A percentile compares a stretch with the other conserved stretches of the same genome.
Evolutionary conservation across 2,888 invertebrate genomes (phyloP).

Genomic region (Camponotus fellah): DNA sequence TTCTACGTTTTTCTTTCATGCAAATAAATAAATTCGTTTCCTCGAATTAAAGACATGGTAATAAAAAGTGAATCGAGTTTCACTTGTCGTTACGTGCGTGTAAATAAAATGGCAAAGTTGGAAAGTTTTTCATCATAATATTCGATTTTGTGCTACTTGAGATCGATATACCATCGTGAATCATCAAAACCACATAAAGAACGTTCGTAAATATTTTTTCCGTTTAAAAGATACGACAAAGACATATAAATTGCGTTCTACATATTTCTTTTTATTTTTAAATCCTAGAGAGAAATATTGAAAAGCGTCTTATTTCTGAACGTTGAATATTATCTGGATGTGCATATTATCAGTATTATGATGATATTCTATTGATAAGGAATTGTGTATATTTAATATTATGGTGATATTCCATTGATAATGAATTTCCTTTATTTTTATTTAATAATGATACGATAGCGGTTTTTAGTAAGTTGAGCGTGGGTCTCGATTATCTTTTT

Average conservation of each 20-base stretch:
- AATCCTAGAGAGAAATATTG: not conserved
- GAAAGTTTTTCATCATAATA: not conserved
- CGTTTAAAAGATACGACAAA: not conserved
- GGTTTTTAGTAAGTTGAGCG: not conserved
- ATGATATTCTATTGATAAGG: not conserved
- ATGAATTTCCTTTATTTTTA: constrained; percentile 5
- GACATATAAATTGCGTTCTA: not conserved
- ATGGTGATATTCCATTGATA: not conserved
- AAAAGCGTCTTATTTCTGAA: not conserved
- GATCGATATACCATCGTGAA: not conserved
- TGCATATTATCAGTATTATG: not conserved
- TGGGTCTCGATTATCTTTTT: not conserved
- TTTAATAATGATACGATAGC: not conserved
- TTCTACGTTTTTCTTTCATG: not conserved
- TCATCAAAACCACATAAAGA: not conserved
- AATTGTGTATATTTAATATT: constrained; percentile 12
- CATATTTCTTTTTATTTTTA: not conserved
- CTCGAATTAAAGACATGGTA: not conserved
- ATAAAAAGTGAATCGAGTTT: not conserved
- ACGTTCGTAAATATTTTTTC: not conserved
- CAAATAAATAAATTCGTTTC: not conserved
- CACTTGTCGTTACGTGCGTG: not conserved
- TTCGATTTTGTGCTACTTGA: not conserved
- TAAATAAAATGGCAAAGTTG: not conserved
- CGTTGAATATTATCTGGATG: not conserved